Conservation (phyloP, 37 sponge, comb jelly and placozoan species). For the Axinella damicornis region DNA sequence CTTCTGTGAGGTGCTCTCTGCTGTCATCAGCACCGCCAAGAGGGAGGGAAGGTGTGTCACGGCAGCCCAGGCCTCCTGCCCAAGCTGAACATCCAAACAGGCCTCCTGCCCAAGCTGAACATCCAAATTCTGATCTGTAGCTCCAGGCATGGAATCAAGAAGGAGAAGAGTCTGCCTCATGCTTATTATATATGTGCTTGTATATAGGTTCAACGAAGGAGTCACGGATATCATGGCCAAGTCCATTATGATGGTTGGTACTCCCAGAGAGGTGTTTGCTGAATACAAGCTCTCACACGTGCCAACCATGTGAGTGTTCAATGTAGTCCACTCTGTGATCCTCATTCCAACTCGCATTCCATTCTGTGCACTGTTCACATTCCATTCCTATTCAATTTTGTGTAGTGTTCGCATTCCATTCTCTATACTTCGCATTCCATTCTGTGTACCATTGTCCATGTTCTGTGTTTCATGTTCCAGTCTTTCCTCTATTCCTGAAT, state of each 20-base stretch:
- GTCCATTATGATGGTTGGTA: conserved; percentile 26
- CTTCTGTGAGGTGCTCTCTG: conserved; percentile 34
- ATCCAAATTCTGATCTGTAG: too few relatives aligned
- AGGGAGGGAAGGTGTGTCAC: conserved; percentile 61
- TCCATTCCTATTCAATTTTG: too few relatives aligned
- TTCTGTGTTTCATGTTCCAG: too few relatives aligned
- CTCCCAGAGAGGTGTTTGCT: conserved; percentile 56
- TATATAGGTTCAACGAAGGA: conserved; percentile 62
- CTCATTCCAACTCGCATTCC: too few relatives aligned
- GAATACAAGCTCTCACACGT: conserved; percentile 12
- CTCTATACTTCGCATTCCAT: too few relatives aligned
- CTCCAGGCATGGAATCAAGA: too few relatives aligned
- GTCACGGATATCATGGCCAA: conserved; percentile 69
- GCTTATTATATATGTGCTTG: neutral
- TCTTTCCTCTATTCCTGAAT: neutral
- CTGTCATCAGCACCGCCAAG: conserved; percentile 46
- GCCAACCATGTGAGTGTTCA: conserved; percentile 45
- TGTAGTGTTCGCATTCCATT: too few relatives aligned
- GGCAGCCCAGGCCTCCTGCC: too few relatives aligned
- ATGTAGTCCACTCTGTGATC: neutral
- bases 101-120: too few relatives aligned
- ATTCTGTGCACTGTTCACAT: too few relatives aligned
- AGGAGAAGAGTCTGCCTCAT: neutral
- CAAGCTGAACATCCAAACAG: too few relatives aligned
- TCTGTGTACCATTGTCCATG: too few relatives aligned